These are phyloP conservation scores for Alouatta caraya DNA, from an alignment of 2,797 vertebrate species.

Conservation along the genomic window DNA sequence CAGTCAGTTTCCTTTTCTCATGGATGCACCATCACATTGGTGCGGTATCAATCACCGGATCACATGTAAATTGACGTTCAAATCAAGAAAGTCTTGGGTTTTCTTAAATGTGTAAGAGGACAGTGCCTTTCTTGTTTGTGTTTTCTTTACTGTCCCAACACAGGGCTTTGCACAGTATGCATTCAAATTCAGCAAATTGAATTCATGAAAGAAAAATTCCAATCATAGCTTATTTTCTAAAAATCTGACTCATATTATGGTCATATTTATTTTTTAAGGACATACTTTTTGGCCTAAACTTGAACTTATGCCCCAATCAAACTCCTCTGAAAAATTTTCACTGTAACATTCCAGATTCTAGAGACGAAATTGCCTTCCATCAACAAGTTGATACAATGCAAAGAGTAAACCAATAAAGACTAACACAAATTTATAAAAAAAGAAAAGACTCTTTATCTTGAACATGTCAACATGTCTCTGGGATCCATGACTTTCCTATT, in stretches of 20 bases:
- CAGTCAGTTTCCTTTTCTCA: not conserved
- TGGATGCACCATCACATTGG: not conserved
- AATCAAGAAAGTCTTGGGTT: not conserved
- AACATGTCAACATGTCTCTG: not conserved
- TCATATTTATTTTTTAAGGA: not conserved
- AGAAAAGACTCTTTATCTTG: not conserved
- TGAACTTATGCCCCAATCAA: conserved; percentile 10
- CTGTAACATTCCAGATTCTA: not conserved
- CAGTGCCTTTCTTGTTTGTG: not conserved
- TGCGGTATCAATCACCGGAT: not conserved
- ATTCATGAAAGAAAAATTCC: not conserved
- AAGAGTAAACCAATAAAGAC: not conserved
- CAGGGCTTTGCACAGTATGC: not conserved
- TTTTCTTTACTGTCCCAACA: not conserved
- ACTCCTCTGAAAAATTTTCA: conserved; percentile 8
- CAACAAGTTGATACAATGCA: not conserved
- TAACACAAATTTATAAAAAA: not conserved
- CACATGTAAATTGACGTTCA: not conserved
- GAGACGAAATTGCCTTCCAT: not conserved
- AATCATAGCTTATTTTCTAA: not conserved
- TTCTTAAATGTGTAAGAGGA: not conserved
- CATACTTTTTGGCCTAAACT: not conserved
- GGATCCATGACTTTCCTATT: not conserved
- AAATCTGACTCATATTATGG: not conserved
- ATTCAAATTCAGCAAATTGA: not conserved